phyloP scores from a whole-genome alignment of 30 jellyfish, hydroid and myxozoan genomes.

The Pseudorhiza aurosa region DNA sequence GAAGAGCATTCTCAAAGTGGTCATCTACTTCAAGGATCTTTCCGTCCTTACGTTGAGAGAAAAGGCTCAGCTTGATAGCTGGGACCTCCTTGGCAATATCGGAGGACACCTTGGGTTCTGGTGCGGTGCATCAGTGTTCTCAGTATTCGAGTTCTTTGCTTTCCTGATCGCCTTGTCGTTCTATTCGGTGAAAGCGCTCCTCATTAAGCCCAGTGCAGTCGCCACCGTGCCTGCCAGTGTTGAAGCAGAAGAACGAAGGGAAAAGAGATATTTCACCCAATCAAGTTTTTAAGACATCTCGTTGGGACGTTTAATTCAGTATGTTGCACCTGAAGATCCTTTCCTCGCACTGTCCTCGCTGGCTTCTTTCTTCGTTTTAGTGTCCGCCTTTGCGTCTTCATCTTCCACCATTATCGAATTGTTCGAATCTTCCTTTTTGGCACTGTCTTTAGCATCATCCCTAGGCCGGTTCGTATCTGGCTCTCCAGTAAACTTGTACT shows the following conservation, averaged over 20 bases:
- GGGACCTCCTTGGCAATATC: conserved; percentile 27
- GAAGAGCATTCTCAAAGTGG: conserved; percentile 11
- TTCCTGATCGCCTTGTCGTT: conserved; percentile 7
- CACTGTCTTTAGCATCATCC: not conserved
- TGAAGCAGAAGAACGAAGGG: no score
- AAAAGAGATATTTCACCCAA: no score
- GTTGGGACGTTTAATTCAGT: not conserved
- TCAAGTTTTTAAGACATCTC: no score
- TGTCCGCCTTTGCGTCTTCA: not conserved
- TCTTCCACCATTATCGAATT: no score
- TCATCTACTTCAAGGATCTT: conserved; percentile 25
- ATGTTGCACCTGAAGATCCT: not conserved
- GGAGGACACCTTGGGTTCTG: conserved; percentile 75
- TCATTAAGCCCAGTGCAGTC: no score
- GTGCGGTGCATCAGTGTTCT: conserved; percentile 53
- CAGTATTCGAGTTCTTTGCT: conserved; percentile 19
- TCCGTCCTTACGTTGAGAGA: not conserved
- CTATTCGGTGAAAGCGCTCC: no score
- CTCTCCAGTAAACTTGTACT: not conserved
- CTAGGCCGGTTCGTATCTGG: not conserved
- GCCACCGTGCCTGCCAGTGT: no score
- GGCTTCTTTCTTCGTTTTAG: not conserved
- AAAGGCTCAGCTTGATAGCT: conserved; percentile 6
- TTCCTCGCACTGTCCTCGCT: not conserved
- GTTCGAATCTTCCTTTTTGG: no score